Base-by-base conservation (phyloP, 2,888 invertebrate species). In the Chrysolina haemoptera region DNA sequence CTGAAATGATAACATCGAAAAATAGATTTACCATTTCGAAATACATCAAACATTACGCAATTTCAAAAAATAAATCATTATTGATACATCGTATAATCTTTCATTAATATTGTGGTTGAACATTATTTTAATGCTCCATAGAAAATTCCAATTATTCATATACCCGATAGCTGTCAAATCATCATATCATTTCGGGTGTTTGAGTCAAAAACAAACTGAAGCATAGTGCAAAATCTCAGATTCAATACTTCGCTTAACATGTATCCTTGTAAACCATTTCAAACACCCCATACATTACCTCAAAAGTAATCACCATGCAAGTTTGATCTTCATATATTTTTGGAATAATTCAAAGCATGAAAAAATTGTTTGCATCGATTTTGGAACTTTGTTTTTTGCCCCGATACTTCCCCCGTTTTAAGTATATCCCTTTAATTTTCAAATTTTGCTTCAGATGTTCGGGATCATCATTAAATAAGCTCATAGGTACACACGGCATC, bases 401-500 rank as follows among this genome's bases (percentile, higher is more conserved):
- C 65, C 69, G 63, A 63, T 68, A 50, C 64, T n/a, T 48, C 68
- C 43, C 55, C 63, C 50, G 46, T 55, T 62, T 71, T 27, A 62
- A 59, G 59, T 50, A 43, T 63, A 55, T 27, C 43, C 69, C 65
- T 40, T 62, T 53, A 69, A 66, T 68, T 75, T 70, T 59, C 64
- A 43, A 68, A 68, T 62, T 50, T 73, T 48, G 71, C 74, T 71
- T 74, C 12, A 20, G 27, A 14, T 35, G n/a, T 59, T 27, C 20
- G 62, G 67, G 67, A 27, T 75, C 75, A 48, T 70, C 75, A 71
- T 27, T 20, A 66, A 71, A 75, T 71, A 68, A 55, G 35, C 41
- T 16, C 35, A 63, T 16, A 20, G 53, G 40, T 62, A 11, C 20
- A 22, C 20, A 20, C 4, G 6, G 10, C 11, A 18, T 53, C 20